These are phyloP conservation scores for Apogon talboti DNA, from an alignment of 2,797 vertebrate genomes.

Conservation along the genomic window DNA sequence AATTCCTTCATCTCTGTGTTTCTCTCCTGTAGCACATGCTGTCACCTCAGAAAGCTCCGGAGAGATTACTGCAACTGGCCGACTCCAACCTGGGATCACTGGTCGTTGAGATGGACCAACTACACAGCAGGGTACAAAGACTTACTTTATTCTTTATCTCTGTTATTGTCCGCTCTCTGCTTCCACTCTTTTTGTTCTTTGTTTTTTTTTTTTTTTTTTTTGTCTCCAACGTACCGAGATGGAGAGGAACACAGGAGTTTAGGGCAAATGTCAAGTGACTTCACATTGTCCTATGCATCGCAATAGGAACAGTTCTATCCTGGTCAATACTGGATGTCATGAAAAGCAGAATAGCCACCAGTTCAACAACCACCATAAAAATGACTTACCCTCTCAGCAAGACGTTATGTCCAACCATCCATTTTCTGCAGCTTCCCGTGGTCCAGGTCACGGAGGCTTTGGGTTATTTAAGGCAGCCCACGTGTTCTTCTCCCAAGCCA, in stretches of 20 bases:
- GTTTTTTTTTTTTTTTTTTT: slow-evolving; percentile 16
- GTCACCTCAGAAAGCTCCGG: slow-evolving; percentile 93
- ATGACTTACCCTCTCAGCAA: too few relatives aligned
- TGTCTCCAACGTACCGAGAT: slow-evolving; percentile 13
- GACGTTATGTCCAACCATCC: too few relatives aligned
- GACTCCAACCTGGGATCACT: slow-evolving; percentile 92
- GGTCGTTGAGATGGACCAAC: slow-evolving; percentile 94
- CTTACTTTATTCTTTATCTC: slow-evolving; percentile 27
- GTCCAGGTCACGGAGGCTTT: too few relatives aligned
- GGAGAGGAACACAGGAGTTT: slow-evolving; percentile 13
- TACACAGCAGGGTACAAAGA: slow-evolving; percentile 89
- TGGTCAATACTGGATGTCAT: background rate
- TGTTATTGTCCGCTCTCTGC: slow-evolving; percentile 9
- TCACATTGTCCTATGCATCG: background rate
- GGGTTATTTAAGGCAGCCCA: too few relatives aligned
- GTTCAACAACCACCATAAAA: background rate
- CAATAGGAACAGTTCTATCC: background rate
- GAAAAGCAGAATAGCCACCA: background rate
- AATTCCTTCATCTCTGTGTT: slow-evolving; percentile 59
- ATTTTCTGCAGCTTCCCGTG: too few relatives aligned
- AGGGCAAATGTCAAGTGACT: slow-evolving; percentile 1
- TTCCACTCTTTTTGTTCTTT: slow-evolving; percentile 13
- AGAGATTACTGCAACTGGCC: slow-evolving; percentile 92
- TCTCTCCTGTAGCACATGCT: slow-evolving; percentile 89
- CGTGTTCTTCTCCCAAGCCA: too few relatives aligned